Evolutionary conservation across 2,113 vertebrate genomes (phyloP).

Genomic region (Asarcornis scutulata): DNA sequence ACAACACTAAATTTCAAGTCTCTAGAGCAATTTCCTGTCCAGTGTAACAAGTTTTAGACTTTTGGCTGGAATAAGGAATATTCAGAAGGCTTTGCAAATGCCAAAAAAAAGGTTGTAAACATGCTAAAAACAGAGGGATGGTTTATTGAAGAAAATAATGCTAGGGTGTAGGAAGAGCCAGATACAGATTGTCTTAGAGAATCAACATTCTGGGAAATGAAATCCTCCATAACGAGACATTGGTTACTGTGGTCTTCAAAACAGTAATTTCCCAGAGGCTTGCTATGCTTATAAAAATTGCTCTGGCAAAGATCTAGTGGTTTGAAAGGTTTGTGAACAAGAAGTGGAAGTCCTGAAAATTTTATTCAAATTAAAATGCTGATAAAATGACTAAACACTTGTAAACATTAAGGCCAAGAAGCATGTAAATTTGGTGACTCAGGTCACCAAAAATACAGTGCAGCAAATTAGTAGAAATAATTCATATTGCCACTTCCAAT

Average conservation of each 20-base stretch:
- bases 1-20: not conserved
- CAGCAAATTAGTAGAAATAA: not conserved
- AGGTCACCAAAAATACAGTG: not conserved
- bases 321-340: not conserved
- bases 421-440: not conserved
- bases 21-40: not conserved
- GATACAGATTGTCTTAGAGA: not conserved
- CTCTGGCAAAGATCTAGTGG: not conserved
- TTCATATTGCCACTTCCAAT: not conserved
- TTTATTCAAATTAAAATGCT: not conserved
- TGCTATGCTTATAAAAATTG: not conserved
- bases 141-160: not conserved
- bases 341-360: conserved; percentile 36
- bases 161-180: not conserved
- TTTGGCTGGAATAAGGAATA: not conserved
- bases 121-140: not conserved
- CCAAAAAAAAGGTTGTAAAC: not conserved
- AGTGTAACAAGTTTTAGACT: not conserved
- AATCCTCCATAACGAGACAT: not conserved
- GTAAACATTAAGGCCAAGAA: not conserved
- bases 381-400: not conserved
- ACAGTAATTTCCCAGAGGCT: not conserved
- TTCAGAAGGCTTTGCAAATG: not conserved
- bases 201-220: not conserved
- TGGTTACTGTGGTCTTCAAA: not conserved